Evolutionary conservation across 2,888 invertebrate genomes (phyloP), one percentile per base, ranked within the genome.

Genomic region (Eupithecia pulchellata): DNA sequence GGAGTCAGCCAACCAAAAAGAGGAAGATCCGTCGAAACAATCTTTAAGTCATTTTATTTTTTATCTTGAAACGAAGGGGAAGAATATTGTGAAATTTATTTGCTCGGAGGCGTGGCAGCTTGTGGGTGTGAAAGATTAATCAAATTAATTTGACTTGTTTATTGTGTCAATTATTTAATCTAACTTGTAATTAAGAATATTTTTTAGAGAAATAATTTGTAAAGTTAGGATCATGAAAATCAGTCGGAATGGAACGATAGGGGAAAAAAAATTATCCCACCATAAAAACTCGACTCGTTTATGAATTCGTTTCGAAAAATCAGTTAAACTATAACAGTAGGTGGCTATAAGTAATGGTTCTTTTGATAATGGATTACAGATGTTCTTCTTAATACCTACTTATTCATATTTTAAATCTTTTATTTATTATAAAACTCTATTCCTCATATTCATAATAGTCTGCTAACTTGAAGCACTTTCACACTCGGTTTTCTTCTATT

Each of bases 41-140:
- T 36, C 55, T 55, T 62, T 36, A 20, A 57, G 57, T 20, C 29
- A n/a, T 68, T 64, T 42, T 57, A 27, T 39, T 57, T 57, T 66
- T 29, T 14, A 57, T 66, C 20, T 20, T 61, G 32, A 20, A 47
- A 61, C 20, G 20, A 32, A 17, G 20, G 20, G 61, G 61, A 34
- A 61, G 34, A 34, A 34, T 34, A 25, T 34, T 42, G 25, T 66
- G 66, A 66, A 63, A 57, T 63, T 63, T 30, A 62, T 67, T 52
- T 14, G 13, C 47, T 62, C 32, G n/a, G 20, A 60, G 13, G 25
- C 47, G n/a, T 32, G 60, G n/a, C 32, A 29, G n/a, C 32, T n/a
- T 32, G n/a, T 60, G 20, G 17, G 17, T 32, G 60, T 32, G 32
- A 20, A 32, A 60, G 60, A 30, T 32, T 57, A 29, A 57, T 60